Conservation (phyloP, 2,113 vertebrate species). For the Jaculus jaculus region DNA sequence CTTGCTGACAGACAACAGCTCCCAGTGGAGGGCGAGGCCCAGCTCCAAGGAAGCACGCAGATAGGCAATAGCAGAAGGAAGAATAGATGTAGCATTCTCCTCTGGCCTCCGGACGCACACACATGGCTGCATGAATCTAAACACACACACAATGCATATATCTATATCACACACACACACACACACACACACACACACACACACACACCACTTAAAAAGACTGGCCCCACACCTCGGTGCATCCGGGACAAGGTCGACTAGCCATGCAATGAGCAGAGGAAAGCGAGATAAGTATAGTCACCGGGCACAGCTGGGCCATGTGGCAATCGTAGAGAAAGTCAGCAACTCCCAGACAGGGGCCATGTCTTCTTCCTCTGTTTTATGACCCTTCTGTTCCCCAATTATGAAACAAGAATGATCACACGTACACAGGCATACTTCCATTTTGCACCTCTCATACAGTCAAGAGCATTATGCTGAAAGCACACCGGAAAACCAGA, state of each 20-base stretch:
- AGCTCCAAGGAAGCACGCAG: too few species aligned
- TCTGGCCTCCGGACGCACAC: too few species aligned
- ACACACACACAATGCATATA: too few species aligned
- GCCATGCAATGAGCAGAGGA: neutral
- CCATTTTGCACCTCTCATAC: neutral
- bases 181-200: too few species aligned
- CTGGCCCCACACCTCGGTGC: neutral
- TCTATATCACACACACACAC: too few species aligned
- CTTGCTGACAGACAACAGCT: too few species aligned
- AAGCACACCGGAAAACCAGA: conserved; percentile 1
- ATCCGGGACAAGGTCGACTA: neutral
- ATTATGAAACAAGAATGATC: conserved; percentile 8
- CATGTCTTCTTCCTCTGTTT: conserved; percentile 31
- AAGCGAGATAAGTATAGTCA: neutral
- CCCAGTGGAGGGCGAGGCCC: too few species aligned
- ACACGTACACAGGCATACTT: neutral
- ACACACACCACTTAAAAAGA: neutral
- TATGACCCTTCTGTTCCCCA: neutral
- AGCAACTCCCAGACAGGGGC: neutral
- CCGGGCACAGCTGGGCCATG: neutral
- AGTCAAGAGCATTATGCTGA: neutral
- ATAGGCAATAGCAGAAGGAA: too few species aligned
- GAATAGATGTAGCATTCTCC: neutral
- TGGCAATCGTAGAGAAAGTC: neutral
- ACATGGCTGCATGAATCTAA: too few species aligned